Evolutionary conservation across 1,140 invertebrate species (phyloP), one percentile per base, ranked within the genome.

Genomic region (Manduca sexta): DNA sequence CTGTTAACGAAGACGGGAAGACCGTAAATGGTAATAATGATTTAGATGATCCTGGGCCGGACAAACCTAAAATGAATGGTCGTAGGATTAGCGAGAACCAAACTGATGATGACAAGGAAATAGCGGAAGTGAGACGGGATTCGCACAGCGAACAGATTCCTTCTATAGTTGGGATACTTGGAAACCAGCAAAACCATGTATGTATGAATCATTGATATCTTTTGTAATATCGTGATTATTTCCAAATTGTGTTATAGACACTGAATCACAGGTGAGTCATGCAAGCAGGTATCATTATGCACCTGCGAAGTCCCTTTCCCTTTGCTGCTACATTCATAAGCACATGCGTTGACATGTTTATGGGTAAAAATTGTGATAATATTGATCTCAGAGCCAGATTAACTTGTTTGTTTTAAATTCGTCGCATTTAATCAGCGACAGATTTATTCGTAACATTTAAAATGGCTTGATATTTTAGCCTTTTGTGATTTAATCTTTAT

Each of bases 161-260:
- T 10, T 83, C 75, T 26, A 86, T 87, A 45, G 75, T 86, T 43
- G 84, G 84, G 40, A 86, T 87, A 46, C 77, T 87, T 13, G 85
- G 85, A 12, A 79, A 77, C 45, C 84, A 87, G 52, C 81, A 86
- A 21, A 79, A 76, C 62, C 74, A 84, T 75, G 85, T 87, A 85
- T 39, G 84, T 84, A 80, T 55, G 21, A 42, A n/a, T 42, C 7
- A 30, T 16, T 42, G 8, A 39, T 16, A 16, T 16, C 38, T 15
- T 17, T 11, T 26, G 8, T n/a, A 43, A 29, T 43, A 16, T 13
- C 6, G 3, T 29, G 11, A 14, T 8, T 26, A 2, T 29, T 43
- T n/a, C 14, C 12, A 43, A 14, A 14, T 17, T n/a, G 3, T 26
- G 12, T 26, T 5, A 13, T 29, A 11, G 16, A 35, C 15, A 38